Evolutionary conservation across 2,888 invertebrate genomes (phyloP), one percentile per base, ranked within the genome.

Genomic region (Agonopterix arenella): DNA sequence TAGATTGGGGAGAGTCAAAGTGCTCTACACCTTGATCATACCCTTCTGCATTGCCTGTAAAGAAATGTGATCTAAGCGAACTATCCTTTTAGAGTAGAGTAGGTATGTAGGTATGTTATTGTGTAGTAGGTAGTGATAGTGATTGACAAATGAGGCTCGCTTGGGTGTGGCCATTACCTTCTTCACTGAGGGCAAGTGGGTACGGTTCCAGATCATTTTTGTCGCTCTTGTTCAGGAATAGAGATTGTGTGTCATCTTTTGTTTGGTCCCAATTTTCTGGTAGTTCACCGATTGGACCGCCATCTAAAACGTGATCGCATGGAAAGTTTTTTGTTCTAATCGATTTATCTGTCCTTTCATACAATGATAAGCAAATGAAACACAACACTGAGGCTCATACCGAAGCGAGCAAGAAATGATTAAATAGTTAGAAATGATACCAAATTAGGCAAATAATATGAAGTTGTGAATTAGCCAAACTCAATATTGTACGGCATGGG

Each of bases 191-290:
- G 57, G 90, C 90, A 64, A 90, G 75, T 47, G 89, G 86, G 64
- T 89, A 90, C 38, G 90, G 90, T 69, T 88, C 90, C 66, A 89
- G 68, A 66, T 89, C 90, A 66, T 89, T 90, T 77, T 90, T 90
- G 71, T 90, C 89, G 65, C 85, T 90, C 71, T 89, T 90, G 74
- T 90, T 90, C 66, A 88, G 75, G 70, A 90, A 90, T 57, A 89
- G 72, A 43, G 90, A 89, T 60, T 89, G 88, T 41, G 81, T 84
- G 68, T 89, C 88, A 58, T 89, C 89, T 76, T 90, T 90, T 48
- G 89, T 83, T 73, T 89, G 89, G 71, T 89, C 89, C 89, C 89
- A 89, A 69, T 89, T 89, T 67, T 89, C 89, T 52, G 89, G 89
- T 56, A 89, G 73, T 66, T 89, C 90, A 62, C 80, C 84, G 58